Base-by-base conservation (phyloP, 2,113 vertebrate genomes). In the Lutjanus erythropterus region DNA sequence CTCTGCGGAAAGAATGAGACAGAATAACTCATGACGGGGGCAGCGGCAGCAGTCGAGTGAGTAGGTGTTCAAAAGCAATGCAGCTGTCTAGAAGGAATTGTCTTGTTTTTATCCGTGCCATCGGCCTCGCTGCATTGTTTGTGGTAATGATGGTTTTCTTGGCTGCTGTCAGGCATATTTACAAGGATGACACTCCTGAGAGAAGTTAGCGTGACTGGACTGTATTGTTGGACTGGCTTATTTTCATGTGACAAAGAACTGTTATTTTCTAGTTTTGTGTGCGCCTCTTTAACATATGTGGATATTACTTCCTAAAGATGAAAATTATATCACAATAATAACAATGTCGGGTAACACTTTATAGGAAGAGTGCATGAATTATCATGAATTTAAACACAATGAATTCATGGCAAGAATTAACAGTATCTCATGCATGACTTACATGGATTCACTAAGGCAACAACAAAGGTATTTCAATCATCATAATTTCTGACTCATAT, bases 1-100 rank as follows among this genome's bases (percentile, higher is more conserved):
- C 85, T 82, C 78, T 39, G 65, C 18, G 78, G 75, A 73, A 74
- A 83, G 86, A 85, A 86, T 65, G 83, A 80, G 74, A 64, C 66
- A 46, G 65, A 85, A 84, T 86, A 76, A 84, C 52, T 84, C 52
- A 79, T 79, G 81, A 74, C 35, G 55, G 85, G 84, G 77, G 89
- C 80, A 70, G 76, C 39, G 9, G 69, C 44, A 66, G 72, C 70
- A 75, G 76, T 84, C 46, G 50, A 77, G 58, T 75, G 86, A 86
- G 83, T 82, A 71, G 81, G 86, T 87, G 84, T 86, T 87, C 61
- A 85, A 84, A 88, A 78, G 75, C 75, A 78, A 39, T 55, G 70
- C 72, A 41, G 31, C 61, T 56, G 78, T 85, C 72, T 33, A 10
- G 23, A 50, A 83, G 75, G 77, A 89, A 86, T 84, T 76, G 84